Evolutionary conservation across 2,888 invertebrate genomes (phyloP).

Genomic region (Embidobia sp.): DNA sequence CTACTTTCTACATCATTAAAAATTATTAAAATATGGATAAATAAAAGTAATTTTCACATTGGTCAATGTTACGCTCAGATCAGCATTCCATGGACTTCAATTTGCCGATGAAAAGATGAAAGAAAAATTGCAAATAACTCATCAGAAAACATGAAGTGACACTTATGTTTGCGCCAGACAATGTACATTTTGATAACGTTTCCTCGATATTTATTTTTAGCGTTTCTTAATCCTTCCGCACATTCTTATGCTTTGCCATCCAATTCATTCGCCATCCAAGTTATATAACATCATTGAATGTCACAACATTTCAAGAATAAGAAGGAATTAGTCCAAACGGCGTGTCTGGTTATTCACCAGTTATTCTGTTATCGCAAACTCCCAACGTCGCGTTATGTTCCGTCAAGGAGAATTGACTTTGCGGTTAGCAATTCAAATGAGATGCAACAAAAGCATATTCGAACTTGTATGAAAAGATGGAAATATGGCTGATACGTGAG

Average conservation of each 20-base stretch:
- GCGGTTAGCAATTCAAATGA: slow-evolving; percentile 63
- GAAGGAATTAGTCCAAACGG: slow-evolving; percentile 54
- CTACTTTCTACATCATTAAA: too few species aligned
- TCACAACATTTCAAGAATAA: slow-evolving; percentile 49
- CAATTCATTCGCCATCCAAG: background rate
- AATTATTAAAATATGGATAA: too few species aligned
- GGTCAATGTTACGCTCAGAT: too few species aligned
- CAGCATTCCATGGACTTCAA: too few species aligned
- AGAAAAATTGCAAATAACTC: too few species aligned
- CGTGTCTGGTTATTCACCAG: slow-evolving; percentile 51
- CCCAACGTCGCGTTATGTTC: slow-evolving; percentile 43
- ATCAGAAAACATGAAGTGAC: too few species aligned
- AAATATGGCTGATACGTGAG: slow-evolving; percentile 59
- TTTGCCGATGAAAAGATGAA: too few species aligned
- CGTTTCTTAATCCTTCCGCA: background rate
- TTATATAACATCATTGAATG: slow-evolving; percentile 44
- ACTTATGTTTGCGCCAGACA: too few species aligned
- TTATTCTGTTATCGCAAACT: slow-evolving; percentile 60
- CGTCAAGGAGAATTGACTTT: slow-evolving; percentile 62
- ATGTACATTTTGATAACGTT: too few species aligned
- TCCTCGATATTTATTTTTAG: too few species aligned
- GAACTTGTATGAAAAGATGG: slow-evolving; percentile 53
- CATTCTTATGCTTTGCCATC: background rate
- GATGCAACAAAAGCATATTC: slow-evolving; percentile 61
- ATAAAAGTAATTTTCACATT: too few species aligned